These are phyloP conservation scores for Astyanax mexicanus DNA, from an alignment of 2,797 vertebrate genomes.

Conservation along the genomic window DNA sequence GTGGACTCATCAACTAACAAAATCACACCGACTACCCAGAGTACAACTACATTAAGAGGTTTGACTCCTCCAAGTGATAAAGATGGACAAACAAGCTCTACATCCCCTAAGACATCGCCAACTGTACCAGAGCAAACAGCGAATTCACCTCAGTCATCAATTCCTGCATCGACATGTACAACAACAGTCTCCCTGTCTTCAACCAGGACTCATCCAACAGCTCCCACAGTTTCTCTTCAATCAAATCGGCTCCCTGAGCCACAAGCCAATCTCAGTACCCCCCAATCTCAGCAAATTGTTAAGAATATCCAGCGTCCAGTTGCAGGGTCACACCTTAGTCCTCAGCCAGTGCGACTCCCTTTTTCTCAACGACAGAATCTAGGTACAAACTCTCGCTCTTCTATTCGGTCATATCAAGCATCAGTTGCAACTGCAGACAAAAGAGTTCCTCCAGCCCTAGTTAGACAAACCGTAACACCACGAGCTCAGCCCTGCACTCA, in stretches of 20 bases:
- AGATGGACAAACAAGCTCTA: conserved; percentile 9
- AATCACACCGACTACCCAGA: conserved; percentile 25
- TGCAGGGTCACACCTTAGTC: neutral
- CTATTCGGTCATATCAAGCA: conserved; percentile 16
- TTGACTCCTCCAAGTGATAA: conserved; percentile 13
- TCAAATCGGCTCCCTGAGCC: conserved; percentile 5
- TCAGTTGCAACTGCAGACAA: conserved; percentile 21
- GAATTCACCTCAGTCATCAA: conserved; percentile 23
- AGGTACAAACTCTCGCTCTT: conserved; percentile 7
- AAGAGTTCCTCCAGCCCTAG: neutral
- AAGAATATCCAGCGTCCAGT: conserved; percentile 32
- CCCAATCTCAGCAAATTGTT: conserved; percentile 9
- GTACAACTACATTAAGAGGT: conserved; percentile 1
- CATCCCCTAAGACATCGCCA: conserved; percentile 20
- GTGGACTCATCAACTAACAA: conserved; percentile 14
- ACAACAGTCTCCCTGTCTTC: conserved; percentile 18
- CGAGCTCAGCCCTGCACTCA: conserved; percentile 26
- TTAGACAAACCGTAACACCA: conserved; percentile 8
- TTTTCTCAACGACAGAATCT: conserved; percentile 16
- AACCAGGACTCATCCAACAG: conserved; percentile 7
- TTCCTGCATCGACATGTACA: conserved; percentile 7
- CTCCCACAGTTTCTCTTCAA: neutral
- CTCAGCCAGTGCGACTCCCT: neutral
- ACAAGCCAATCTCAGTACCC: neutral
- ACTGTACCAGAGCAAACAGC: neutral